phyloP scores from a whole-genome alignment of 2,797 vertebrate genomes.

The Hephaestus fuliginosus region DNA sequence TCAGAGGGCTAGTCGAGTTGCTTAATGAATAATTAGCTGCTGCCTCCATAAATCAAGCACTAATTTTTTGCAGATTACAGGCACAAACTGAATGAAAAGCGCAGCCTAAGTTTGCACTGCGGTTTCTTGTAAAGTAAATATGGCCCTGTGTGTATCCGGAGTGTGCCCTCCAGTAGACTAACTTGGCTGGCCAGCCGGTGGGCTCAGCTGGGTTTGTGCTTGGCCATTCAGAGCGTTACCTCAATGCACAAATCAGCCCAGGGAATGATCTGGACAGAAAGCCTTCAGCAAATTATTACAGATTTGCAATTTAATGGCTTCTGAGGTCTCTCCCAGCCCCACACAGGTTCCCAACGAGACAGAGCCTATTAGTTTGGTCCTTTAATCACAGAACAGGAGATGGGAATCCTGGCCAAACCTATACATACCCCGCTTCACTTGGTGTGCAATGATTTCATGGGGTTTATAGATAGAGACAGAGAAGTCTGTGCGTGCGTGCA shows the following conservation, averaged over 20 bases:
- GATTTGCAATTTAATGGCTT: slow-evolving; percentile 89
- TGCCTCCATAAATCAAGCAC: slow-evolving; percentile 26
- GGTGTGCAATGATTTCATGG: slow-evolving; percentile 68
- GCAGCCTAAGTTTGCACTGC: slow-evolving; percentile 26
- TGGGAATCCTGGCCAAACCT: slow-evolving; percentile 77
- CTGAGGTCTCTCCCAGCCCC: slow-evolving; percentile 81
- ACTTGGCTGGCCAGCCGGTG: slow-evolving; percentile 64
- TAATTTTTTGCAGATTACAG: slow-evolving; percentile 31
- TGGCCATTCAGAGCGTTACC: slow-evolving; percentile 71
- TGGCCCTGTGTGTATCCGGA: slow-evolving; percentile 26
- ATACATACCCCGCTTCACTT: slow-evolving; percentile 59
- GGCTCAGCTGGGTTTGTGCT: slow-evolving; percentile 79
- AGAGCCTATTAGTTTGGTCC: slow-evolving; percentile 84
- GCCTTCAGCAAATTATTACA: slow-evolving; percentile 86
- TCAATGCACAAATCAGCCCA: slow-evolving; percentile 77
- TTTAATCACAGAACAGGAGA: slow-evolving; percentile 86
- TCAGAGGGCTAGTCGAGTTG: not conserved
- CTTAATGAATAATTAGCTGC: slow-evolving; percentile 25
- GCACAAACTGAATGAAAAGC: slow-evolving; percentile 37
- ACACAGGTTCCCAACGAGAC: slow-evolving; percentile 81
- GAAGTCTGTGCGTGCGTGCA: slow-evolving; percentile 30
- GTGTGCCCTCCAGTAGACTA: slow-evolving; percentile 46
- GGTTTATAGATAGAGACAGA: slow-evolving; percentile 67
- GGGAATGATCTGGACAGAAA: slow-evolving; percentile 81
- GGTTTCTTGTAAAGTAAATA: slow-evolving; percentile 59